These are phyloP conservation scores for Portunus trituberculatus DNA, from an alignment of 1,140 invertebrate genomes.

Conservation along the genomic window DNA sequence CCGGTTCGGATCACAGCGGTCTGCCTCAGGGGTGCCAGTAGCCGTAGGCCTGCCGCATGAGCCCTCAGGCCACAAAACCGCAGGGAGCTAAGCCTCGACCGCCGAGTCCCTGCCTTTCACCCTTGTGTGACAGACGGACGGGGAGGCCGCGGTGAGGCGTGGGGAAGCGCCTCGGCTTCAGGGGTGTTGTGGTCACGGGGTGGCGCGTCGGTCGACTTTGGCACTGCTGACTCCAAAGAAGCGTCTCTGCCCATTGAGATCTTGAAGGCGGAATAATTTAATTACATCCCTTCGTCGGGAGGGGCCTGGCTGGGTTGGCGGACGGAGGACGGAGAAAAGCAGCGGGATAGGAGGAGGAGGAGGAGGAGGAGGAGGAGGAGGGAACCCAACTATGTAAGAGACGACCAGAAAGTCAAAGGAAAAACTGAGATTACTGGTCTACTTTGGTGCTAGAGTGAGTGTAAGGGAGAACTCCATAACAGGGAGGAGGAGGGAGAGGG, in stretches of 20 bases:
- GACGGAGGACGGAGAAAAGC: neutral
- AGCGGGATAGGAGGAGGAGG: neutral
- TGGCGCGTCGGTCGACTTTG: slow-evolving; percentile 37
- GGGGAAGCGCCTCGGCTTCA: neutral
- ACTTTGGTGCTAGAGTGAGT: slow-evolving; percentile 35
- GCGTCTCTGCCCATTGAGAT: slow-evolving; percentile 64
- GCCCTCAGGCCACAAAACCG: neutral
- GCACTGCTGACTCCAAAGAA: slow-evolving; percentile 55
- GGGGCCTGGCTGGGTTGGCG: neutral
- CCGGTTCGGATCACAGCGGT: neutral
- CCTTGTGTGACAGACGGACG: neutral
- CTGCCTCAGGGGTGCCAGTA: neutral
- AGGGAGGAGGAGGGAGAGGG: slow-evolving; percentile 25
- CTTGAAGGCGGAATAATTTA: slow-evolving; percentile 68
- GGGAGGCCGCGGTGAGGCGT: neutral
- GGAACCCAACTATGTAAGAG: slow-evolving; percentile 40
- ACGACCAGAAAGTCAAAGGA: slow-evolving; percentile 41
- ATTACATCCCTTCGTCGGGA: slow-evolving; percentile 65
- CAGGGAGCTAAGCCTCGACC: neutral
- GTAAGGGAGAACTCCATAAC: neutral
- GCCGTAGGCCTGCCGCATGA: neutral
- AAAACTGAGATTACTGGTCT: slow-evolving; percentile 52
- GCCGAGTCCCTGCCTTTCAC: neutral
- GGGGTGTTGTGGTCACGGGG: slow-evolving; percentile 15
- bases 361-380: neutral